Evolutionary conservation across 2,113 vertebrate species (phyloP).

Genomic region (Terrapene triunguis): DNA sequence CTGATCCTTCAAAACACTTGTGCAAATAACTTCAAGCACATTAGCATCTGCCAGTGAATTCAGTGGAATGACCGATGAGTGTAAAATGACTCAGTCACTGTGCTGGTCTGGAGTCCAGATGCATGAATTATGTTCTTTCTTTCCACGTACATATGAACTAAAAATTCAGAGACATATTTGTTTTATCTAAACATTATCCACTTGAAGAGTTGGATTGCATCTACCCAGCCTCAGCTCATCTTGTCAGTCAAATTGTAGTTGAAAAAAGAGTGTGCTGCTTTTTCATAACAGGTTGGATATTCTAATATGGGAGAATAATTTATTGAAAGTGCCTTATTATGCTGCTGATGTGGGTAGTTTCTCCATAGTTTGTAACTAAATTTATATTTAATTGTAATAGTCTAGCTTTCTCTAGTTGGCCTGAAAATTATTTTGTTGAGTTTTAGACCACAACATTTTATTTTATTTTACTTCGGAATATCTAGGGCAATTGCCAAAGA

Average conservation of each 20-base stretch:
- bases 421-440: background rate
- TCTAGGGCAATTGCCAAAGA: background rate
- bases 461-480: background rate
- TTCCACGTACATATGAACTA: background rate
- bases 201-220: background rate
- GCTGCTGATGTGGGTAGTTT: background rate
- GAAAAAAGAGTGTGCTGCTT: background rate
- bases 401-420: background rate
- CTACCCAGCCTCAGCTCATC: background rate
- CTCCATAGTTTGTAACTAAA: background rate
- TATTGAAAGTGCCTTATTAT: background rate
- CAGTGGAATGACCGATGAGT: background rate
- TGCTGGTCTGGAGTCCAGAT: background rate
- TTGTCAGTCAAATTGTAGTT: background rate
- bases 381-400: background rate
- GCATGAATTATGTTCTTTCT: background rate
- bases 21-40: background rate
- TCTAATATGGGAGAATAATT: background rate
- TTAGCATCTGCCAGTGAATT: background rate
- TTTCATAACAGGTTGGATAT: background rate
- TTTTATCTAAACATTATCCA: background rate
- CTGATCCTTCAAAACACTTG: background rate
- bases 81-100: background rate
- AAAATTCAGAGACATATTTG: background rate
- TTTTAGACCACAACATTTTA: background rate